Base-by-base conservation (phyloP, 1,140 invertebrate genomes). In the Calycopis cecrops region DNA sequence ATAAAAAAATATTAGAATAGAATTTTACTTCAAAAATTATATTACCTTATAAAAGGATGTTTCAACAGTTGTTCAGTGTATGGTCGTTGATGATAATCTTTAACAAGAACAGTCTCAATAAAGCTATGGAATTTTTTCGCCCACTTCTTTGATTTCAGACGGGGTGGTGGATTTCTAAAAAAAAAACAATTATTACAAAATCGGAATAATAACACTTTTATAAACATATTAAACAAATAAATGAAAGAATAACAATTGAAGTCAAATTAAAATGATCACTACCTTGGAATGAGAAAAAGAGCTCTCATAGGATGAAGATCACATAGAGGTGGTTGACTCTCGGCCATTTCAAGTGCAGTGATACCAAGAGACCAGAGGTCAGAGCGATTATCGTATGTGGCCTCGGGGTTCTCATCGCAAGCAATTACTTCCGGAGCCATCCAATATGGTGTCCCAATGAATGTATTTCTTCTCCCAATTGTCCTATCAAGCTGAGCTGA, bases 231-330 rank as follows among this genome's bases (percentile, higher is more conserved):
- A n/a, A n/a, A n/a, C n/a, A n/a, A n/a, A 59, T 48, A 48, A 47
- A 35, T 51, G 16, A 3, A 17, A 51, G 21, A 28, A 28, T 28
- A 28, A 28, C 6, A 28, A 3, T 28, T 28, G 21, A 3, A 28
- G 21, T 28, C 6, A 28, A 28, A 28, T 28, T 28, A 28, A 3
- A 28, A 28, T 28, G 2, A 14, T 40, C 12, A 44, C 3, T 67
- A 88, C 86, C 98, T 92, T 57, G 98, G 98, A 87, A 99, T 99
- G 59, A 99, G 92, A 88, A 99, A 99, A 47, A 99, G 91, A 60
- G 98, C 92, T 80, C 99, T 91, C 98, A 99, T 99, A 35, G 99
- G 99, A 92, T 99, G 99, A 82, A 99, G 93, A 91, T 99, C 99
- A 91, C 95, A 97, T 63, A 98, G 92, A 70, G 97, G 99, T 55